These are phyloP conservation scores for Euglossa dilemma DNA, from an alignment of 1,140 invertebrate species.

Conservation along the genomic window DNA sequence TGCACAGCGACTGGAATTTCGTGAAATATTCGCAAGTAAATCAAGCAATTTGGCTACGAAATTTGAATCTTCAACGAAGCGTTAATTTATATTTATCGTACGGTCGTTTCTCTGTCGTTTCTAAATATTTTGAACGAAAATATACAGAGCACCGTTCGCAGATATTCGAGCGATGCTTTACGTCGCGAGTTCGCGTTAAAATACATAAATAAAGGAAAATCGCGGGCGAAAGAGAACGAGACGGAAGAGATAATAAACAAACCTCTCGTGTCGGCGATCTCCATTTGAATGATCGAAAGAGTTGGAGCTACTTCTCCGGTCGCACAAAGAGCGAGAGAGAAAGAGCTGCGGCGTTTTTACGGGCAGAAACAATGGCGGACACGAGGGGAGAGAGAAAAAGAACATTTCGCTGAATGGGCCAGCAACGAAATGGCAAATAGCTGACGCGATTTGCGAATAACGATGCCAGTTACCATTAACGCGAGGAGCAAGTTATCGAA, in stretches of 20 bases:
- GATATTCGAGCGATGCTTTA: too few relatives aligned
- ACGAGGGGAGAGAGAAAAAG: neutral
- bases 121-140: too few relatives aligned
- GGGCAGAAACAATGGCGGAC: neutral
- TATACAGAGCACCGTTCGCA: too few relatives aligned
- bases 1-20: neutral
- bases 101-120: too few relatives aligned
- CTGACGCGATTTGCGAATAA: conserved; percentile 16
- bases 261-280: too few relatives aligned
- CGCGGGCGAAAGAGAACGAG: too few relatives aligned
- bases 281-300: neutral
- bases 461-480: neutral
- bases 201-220: neutral
- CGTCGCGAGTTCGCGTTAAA: neutral
- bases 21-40: neutral
- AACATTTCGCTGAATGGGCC: neutral
- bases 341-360: too few relatives aligned
- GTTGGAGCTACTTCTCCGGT: neutral
- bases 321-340: neutral
- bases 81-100: too few relatives aligned
- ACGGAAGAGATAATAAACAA: neutral
- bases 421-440: conserved; percentile 9
- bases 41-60: too few relatives aligned
- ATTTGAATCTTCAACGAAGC: too few relatives aligned
- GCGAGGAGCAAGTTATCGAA: conserved; percentile 14